Evolutionary conservation across 53 echinoderm and acorn worm species (phyloP), one percentile per base, ranked within the genome.

Genomic region (Stichopus horrens): DNA sequence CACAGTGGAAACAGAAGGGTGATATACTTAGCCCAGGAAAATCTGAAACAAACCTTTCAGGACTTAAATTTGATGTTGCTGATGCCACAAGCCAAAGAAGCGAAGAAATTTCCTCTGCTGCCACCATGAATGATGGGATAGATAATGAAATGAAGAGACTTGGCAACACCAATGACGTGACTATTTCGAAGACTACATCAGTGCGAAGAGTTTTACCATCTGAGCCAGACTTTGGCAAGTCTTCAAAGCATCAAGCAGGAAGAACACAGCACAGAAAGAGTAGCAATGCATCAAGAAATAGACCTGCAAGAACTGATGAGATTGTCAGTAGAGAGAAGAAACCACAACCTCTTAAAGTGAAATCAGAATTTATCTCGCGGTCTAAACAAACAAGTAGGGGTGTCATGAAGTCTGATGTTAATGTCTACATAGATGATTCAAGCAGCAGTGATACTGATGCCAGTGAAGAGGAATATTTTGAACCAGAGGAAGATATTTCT

Each of bases 381-480:
- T 18, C 57, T 55, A 86, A 52, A 57, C 67, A 23, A 52, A 66
- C 14, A 11, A 52, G n/a, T 18, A 23, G 74, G 7, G 87, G 87
- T 37, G 55, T 86, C 53, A 13, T 74, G 53, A 74, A 74, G 58
- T 18, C 6, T 52, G 56, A 86, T 74, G 74, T 86, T 53, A n/a
- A 86, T 74, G 21, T 86, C 13, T 73, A 86, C 19, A 57, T 86
- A 54, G 87, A 74, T 86, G 84, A 95, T 58, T 83, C 86, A 23
- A 87, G 88, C 73, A 80, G 82, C 21, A 93, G 87, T 75, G 93
- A 90, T 73, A 89, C 96, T 53, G 94, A 96, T 68, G 84, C 94
- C 73, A 92, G 92, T 76, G 89, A 94, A 52, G n/a, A n/a, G n/a
- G 96, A 96, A 9, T 90, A 92, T 23, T 84, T 68, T 60, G 91